phyloP scores from a whole-genome alignment of 2,797 vertebrate genomes.

The Cuculus canorus region DNA sequence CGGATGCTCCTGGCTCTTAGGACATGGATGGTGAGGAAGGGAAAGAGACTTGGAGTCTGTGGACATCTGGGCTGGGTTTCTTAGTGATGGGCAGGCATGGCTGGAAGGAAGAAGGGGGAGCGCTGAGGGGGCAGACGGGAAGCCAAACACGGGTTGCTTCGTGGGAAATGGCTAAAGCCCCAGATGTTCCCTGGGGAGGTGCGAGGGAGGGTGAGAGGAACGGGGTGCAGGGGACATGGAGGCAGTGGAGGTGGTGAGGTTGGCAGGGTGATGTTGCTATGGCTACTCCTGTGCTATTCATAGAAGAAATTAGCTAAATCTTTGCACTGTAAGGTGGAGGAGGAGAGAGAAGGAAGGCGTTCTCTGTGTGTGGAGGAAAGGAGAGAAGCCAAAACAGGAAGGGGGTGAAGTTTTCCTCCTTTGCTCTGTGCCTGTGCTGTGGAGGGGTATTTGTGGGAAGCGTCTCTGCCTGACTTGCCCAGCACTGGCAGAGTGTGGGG shows the following conservation, averaged over 20 bases:
- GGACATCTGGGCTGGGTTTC: background rate
- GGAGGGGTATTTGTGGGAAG: background rate
- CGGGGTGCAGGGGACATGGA: slow-evolving; percentile 47
- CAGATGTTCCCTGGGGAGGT: slow-evolving; percentile 46
- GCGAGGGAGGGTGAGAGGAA: slow-evolving; percentile 52
- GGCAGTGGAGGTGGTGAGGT: slow-evolving; percentile 73
- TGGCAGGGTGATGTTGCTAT: slow-evolving; percentile 77
- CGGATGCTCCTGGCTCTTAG: background rate
- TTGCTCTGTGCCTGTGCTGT: background rate
- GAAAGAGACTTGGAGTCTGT: background rate
- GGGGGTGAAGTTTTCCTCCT: slow-evolving; percentile 36
- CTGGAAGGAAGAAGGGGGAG: background rate
- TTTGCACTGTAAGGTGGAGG: slow-evolving; percentile 72
- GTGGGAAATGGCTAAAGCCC: slow-evolving; percentile 51
- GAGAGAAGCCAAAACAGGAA: slow-evolving; percentile 61
- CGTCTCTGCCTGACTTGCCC: background rate
- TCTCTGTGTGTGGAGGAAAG: slow-evolving; percentile 28
- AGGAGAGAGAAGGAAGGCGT: slow-evolving; percentile 60
- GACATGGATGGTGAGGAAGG: accelerated
- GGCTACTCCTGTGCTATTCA: slow-evolving; percentile 74
- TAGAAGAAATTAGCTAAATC: slow-evolving; percentile 73
- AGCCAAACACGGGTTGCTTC: background rate
- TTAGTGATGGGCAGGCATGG: background rate
- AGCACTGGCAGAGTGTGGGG: accelerated
- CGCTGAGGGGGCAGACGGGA: background rate